Base-by-base conservation (phyloP, 2,113 vertebrate genomes). In the Heterotis niloticus region DNA sequence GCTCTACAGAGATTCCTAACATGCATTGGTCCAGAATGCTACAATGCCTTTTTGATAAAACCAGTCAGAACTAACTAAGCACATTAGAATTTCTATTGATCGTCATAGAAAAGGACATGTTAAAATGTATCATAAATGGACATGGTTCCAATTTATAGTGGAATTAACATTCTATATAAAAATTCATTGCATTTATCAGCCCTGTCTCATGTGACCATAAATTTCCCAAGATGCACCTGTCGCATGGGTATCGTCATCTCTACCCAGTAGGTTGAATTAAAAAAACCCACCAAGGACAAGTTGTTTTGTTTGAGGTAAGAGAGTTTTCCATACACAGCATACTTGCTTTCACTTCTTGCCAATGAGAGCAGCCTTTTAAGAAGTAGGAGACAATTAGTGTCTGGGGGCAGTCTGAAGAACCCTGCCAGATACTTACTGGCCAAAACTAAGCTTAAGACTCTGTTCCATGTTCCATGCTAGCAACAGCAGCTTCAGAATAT, bases 401-500 rank as follows among this genome's bases (percentile, higher is more conserved):
- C 23, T 59, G 29, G 17, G 28, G 54, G 78, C 24, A 44, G 28
- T 10, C 10, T 18, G 26, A 60, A 29, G 17, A 52, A 57, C 60
- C 70, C 52, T 74, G 24, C n/a, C 62, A 75, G 60, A 64, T 51
- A 14, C 65, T 80, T 26, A 65, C 24, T 65, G 62, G 64, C 60
- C 29, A 26, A 26, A 11, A 74, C 78, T 73, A 56, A 74, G 18
- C 10, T 68, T 18, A 44, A 83, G 79, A 57, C 74, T 64, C 67
- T 83, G 79, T 79, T 81, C 60, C 76, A 78, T 83, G 79, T 79
- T 81, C 60, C 76, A 78, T 77, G 77, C 73, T 82, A 80, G 79
- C 72, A 56, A 69, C 26, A 51, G 74, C 60, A 13, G 79, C 76
- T 78, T 75, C 28, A 34, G 79, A 85, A 86, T 81, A 77, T 85